Percentiles rank a stretch among this genome's conserved stretches.
Conservation (phyloP, 1,140 invertebrate species). For the Ips nitidus region DNA sequence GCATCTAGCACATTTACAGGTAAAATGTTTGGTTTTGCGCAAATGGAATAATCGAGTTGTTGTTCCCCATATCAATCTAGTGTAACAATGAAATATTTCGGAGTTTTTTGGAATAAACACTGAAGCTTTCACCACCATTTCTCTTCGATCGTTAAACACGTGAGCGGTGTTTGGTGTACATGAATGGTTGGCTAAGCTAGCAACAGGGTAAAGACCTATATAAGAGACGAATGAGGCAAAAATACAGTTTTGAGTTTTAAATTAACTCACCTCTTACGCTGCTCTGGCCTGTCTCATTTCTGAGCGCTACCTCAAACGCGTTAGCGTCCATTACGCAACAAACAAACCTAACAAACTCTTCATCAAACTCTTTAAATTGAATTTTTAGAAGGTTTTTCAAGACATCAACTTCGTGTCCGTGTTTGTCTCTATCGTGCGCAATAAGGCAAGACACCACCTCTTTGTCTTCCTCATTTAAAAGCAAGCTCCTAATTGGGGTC, state of each 20-base stretch:
- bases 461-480: conserved; percentile 57
- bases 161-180: conserved; percentile 76
- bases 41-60: conserved; percentile 65
- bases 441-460: conserved; percentile 60
- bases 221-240: conserved; percentile 3
- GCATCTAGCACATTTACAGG: conserved; percentile 64
- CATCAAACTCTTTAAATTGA: conserved; percentile 59
- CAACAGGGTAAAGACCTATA: conserved; percentile 66
- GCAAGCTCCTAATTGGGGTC: conserved; percentile 62
- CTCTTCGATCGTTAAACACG: conserved; percentile 59
- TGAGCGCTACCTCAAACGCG: conserved; percentile 66
- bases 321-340: conserved; percentile 72
- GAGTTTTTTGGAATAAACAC: conserved; percentile 63
- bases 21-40: conserved; percentile 71
- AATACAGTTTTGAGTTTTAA: not conserved
- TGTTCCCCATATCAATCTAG: conserved; percentile 73
- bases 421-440: conserved; percentile 57
- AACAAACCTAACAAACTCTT: conserved; percentile 61
- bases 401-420: conserved; percentile 60
- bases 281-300: conserved; percentile 51
- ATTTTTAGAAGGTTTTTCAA: conserved; percentile 59
- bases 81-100: conserved; percentile 74
- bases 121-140: conserved; percentile 65
- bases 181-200: conserved; percentile 72
- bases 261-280: conserved; percentile 57